Base-by-base conservation (phyloP, 2,888 invertebrate genomes). In the Melinopterus prodromus region DNA sequence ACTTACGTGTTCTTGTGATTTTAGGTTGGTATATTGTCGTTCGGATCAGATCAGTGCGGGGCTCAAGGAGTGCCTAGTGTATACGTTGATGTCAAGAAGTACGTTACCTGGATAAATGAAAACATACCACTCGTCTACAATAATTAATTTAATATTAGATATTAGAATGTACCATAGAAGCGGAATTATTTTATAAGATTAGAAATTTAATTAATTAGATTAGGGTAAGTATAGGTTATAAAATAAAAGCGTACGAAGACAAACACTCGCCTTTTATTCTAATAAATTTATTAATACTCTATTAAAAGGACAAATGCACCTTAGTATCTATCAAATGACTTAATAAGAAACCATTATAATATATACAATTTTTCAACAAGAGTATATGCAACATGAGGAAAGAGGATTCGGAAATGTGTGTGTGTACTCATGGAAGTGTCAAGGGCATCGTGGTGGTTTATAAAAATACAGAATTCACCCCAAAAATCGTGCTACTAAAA, bases 31-130 rank as follows among this genome's bases (percentile, higher is more conserved):
- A 94, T 96, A 69, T 92, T 96, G 82, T 95, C 95, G 0, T 95
- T 95, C 84, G 96, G 96, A 1, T 95, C 95, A 0, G 95, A 94
- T 84, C 94, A 95, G 87, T 94, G 95, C 85, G 94, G 94, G 35
- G 93, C 92, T 16, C 90, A 92, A 79, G 94, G 94, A 3, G 91
- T 95, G 0, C 95, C 95, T 2, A 95, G 95, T 84, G 95, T 95
- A 0, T 95, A 95, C 86, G 94, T 95, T 0, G 94, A 94, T 84
- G 91, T 95, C 74, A 94, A 93, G 35, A 94, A 94, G 87, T 95
- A 95, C 85, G 90, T 93, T 70, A 91, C 92, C 69, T 96, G 96
- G 96, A 95, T 96, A 80, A 91, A 92, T 75, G 94, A 94, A 83
- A 96, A 94, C 87, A 92, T 92, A 75, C 93, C 93, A 6, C 87